Base-by-base conservation (phyloP, 2,797 vertebrate genomes). In the Mastacembelus armatus region DNA sequence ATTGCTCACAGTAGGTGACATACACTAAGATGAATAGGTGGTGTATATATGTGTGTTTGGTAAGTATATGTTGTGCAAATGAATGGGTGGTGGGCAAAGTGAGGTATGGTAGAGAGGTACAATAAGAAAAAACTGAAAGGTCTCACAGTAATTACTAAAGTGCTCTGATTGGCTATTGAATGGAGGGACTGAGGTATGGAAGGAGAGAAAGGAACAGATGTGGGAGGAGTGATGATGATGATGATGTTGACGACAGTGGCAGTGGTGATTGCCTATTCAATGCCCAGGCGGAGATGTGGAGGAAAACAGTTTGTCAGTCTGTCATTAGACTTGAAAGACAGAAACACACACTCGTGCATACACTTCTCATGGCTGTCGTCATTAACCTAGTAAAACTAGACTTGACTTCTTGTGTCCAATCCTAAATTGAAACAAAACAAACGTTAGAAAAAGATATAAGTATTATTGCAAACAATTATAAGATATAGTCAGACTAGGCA, bases 161-260 rank as follows among this genome's bases (percentile, higher is more conserved):
- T 22, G 50, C 24, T 49, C n/a, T 75, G 59, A 78, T 85, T 77
- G 59, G 59, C 68, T 65, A 64, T 74, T 80, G 70, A 85, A 51
- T 18, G 51, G 54, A 66, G 26, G 4, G 33, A 27, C n/a, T 33
- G 36, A 38, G 40, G 67, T 27, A 15, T 54, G 38, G 42, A 42
- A 21, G 11, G 16, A 66, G 19, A 72, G 33, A 68, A 62, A 67
- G 35, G 55, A 81, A 16, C 70, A 69, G 55, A 75, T 76, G 69
- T n/a, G 33, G 66, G 66, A 52, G 49, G 68, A 48, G 38, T 38
- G 14, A 56, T 22, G 29, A 12, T 21, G 43, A 7, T 7, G 27
- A 49, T 59, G 55, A 55, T n/a, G 44, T 16, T n/a, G 51, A 30
- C 38, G 58, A 36, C 14, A 42, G 40, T 10, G 10, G 12, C 6